Evolutionary conservation across 2,888 invertebrate genomes (phyloP), one percentile per base, ranked within the genome.

Genomic region (Drosophila emarginata): DNA sequence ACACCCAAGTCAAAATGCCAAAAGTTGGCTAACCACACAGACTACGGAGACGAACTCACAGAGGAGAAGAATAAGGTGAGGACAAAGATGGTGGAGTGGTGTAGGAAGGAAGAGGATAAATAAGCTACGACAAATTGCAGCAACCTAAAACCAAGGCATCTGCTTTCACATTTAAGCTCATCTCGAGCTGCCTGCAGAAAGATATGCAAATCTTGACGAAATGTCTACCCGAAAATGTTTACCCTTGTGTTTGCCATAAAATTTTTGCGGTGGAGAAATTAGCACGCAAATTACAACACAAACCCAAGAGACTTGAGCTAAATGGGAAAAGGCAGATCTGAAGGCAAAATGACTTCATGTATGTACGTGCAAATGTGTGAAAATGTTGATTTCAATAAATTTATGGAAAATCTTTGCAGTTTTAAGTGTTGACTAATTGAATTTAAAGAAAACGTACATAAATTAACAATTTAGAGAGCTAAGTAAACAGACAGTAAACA

Each of bases 201-300:
- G 88, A 79, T 77, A 87, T 87, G 81, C 74, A 82, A 85, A 74
- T 84, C 72, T 70, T 78, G 79, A 79, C 59, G 73, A 56, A 71
- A 81, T 65, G 68, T 71, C 65, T 79, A 58, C 36, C 21, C 45
- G 45, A 45, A 67, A 70, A 63, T 79, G 77, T 66, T 85, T 66
- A 63, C 75, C 71, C 51, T 45, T 45, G 53, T 32, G 67, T 70
- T 79, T 75, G 71, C 75, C 64, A 65, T 64, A 66, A 76, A 77
- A 72, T 61, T 69, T 69, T 66, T 63, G 80, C 53, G 67, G 59
- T 76, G 67, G 61, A 32, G 76, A 82, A 79, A 87, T 82, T 77
- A 83, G 80, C 86, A 85, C 65, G 60, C 76, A 87, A 85, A 77
- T 87, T 85, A 66, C 83, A 75, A 72, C 62, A 18, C 45, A 63